Conservation (phyloP, 2,797 vertebrate genomes). For the Streptopelia turtur region DNA sequence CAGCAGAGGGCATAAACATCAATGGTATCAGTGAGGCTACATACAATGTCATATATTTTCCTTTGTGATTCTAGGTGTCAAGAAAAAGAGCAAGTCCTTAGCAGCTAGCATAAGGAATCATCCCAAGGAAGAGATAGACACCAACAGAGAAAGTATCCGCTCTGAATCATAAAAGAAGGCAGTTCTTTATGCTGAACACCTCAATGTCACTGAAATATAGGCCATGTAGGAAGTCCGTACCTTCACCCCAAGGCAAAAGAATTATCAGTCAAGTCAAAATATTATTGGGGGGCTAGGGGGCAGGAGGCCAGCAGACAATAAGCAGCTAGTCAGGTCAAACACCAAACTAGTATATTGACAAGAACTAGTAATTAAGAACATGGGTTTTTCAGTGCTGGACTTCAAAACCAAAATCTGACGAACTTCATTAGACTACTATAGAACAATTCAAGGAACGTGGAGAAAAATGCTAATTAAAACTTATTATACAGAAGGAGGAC, state of each 20-base stretch:
- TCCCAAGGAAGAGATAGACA: neutral
- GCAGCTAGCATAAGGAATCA: neutral
- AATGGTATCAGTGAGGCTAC: neutral
- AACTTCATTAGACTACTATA: neutral
- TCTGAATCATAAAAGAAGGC: neutral
- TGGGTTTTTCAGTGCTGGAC: neutral
- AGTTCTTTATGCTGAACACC: neutral
- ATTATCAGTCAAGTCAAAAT: neutral
- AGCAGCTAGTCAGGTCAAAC: neutral
- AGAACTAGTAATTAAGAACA: neutral
- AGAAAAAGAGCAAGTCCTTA: neutral
- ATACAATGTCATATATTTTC: neutral
- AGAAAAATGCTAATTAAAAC: neutral
- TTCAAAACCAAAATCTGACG: neutral
- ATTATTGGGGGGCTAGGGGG: accelerated
- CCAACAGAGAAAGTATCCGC: neutral
- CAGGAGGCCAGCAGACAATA: neutral
- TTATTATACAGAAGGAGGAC: neutral
- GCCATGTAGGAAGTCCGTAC: neutral
- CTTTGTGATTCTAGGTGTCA: neutral
- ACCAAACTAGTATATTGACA: neutral
- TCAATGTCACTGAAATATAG: neutral
- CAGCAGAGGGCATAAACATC: neutral
- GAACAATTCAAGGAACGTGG: neutral
- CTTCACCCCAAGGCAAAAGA: neutral